phyloP scores from a whole-genome alignment of 2,113 vertebrate species.

The Cyprinodon variegatus region DNA sequence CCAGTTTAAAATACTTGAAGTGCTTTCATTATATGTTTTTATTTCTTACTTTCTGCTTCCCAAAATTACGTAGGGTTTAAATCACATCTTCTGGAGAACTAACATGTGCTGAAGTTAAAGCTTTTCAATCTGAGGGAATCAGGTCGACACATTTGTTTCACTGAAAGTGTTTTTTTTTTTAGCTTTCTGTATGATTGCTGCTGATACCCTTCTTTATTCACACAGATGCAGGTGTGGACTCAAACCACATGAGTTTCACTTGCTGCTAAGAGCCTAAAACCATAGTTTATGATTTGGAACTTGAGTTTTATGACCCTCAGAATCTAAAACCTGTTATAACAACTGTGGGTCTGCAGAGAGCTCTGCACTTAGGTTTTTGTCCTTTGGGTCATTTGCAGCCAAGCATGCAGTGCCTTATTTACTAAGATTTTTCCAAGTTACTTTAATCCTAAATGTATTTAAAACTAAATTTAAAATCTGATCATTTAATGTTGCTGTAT shows the following conservation, averaged over 20 bases:
- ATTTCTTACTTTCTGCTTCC: constrained; percentile 24
- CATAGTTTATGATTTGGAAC: neutral
- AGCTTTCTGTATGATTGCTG: neutral
- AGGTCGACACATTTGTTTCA: neutral
- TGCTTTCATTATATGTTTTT: constrained; percentile 17
- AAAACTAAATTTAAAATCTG: neutral
- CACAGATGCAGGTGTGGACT: neutral
- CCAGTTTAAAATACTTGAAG: constrained; percentile 32
- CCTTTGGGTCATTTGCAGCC: neutral
- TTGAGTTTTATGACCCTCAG: neutral
- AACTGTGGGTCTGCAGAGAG: neutral
- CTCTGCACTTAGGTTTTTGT: neutral
- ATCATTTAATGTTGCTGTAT: no score
- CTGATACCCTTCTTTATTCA: neutral
- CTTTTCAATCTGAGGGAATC: neutral
- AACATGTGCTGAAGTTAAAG: constrained; percentile 2
- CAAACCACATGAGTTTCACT: neutral
- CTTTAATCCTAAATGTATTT: neutral
- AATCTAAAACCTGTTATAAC: neutral
- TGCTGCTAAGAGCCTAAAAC: neutral
- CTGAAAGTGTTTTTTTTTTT: neutral
- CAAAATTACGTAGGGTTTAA: constrained; percentile 40
- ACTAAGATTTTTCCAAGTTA: neutral
- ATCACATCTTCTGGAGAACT: constrained; percentile 1
- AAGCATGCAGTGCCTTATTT: neutral